These are phyloP conservation scores for Hyperoplus lanceolatus DNA, from an alignment of 2,797 vertebrate species.

Conservation along the genomic window DNA sequence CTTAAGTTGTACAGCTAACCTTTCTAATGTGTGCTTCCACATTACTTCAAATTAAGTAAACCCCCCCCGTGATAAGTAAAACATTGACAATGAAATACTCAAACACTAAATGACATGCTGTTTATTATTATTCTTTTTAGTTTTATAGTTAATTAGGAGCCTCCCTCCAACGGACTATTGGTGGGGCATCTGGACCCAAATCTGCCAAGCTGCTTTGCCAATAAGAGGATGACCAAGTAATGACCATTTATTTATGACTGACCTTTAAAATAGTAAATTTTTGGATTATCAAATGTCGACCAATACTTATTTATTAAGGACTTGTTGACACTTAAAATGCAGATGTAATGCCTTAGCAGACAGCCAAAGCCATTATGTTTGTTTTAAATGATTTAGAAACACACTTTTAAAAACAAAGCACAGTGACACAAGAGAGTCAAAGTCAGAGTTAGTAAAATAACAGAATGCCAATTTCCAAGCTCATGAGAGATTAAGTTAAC, in stretches of 20 bases:
- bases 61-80: background rate
- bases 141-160: background rate
- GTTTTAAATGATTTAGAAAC: no score
- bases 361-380: no score
- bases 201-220: no score
- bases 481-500: no score
- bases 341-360: background rate
- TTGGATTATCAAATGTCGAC: background rate
- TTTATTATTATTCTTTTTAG: no score
- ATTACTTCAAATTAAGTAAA: background rate
- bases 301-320: background rate
- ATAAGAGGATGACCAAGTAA: background rate
- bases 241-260: background rate
- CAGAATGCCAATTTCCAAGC: background rate
- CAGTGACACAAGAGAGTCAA: background rate
- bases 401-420: background rate
- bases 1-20: background rate
- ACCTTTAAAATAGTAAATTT: background rate
- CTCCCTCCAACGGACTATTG: background rate
- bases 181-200: background rate
- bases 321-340: background rate
- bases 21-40: background rate
- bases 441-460: background rate
- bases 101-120: background rate
- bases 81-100: background rate